These are phyloP conservation scores for Physocephala rufipes DNA, from an alignment of 2,888 invertebrate species.

Conservation along the genomic window DNA sequence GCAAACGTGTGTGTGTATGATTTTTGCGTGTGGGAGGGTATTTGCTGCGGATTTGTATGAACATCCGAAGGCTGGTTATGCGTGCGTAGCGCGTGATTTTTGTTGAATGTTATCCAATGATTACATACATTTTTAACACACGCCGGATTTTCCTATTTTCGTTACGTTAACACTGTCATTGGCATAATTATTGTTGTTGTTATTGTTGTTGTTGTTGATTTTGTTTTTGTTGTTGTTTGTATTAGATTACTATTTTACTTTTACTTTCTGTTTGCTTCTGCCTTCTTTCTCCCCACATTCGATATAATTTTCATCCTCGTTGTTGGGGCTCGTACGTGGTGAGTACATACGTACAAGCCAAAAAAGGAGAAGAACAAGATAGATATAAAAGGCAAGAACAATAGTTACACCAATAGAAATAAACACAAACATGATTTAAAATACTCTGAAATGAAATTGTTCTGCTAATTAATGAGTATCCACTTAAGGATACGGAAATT, in stretches of 20 bases:
- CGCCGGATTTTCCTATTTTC: no score
- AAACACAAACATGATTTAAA: slow-evolving; percentile 5
- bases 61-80: no score
- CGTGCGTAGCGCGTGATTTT: no score
- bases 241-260: slow-evolving; percentile 30
- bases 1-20: no score
- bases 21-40: no score
- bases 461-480: slow-evolving; percentile 27
- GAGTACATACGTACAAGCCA: no score
- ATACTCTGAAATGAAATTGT: slow-evolving; percentile 15
- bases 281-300: neutral
- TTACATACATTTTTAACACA: no score
- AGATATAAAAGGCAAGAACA: slow-evolving; percentile 24
- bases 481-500: neutral
- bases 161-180: neutral
- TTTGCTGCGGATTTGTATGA: no score
- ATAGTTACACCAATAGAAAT: slow-evolving; percentile 19
- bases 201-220: neutral
- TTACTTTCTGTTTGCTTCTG: slow-evolving; percentile 8
- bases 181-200: slow-evolving; percentile 1
- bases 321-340: neutral
- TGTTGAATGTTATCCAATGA: no score
- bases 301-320: neutral
- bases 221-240: slow-evolving; percentile 12
- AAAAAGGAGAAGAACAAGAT: slow-evolving; percentile 13